Conservation (phyloP, 2,888 invertebrate genomes). For the Philaethria dido region DNA sequence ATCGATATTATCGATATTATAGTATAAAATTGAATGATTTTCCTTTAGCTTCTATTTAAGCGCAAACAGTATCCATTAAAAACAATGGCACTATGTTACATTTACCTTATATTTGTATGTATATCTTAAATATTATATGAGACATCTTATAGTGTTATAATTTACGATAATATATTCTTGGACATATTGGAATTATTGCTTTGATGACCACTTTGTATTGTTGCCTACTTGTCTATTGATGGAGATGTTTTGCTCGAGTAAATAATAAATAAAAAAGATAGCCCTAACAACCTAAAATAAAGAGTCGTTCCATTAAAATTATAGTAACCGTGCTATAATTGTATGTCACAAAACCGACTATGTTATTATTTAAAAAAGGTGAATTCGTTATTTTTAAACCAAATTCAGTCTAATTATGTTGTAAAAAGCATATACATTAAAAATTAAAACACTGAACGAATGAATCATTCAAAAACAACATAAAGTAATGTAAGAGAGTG, state of each 20-base stretch:
- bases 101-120: constrained; percentile 11
- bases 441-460: constrained; percentile 1
- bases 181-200: constrained; percentile 26
- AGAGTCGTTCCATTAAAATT: constrained; percentile 3
- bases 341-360: neutral
- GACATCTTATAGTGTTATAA: constrained; percentile 10
- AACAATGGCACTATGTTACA: constrained; percentile 14
- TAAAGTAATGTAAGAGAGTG: neutral
- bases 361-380: neutral
- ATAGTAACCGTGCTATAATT: neutral
- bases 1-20: constrained; percentile 1
- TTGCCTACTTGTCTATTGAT: constrained; percentile 5
- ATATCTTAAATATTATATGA: constrained; percentile 14
- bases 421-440: neutral
- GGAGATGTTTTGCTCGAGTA: neutral
- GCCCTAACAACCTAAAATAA: neutral
- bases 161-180: constrained; percentile 6
- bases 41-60: neutral
- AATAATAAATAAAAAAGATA: constrained; percentile 2
- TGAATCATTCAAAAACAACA: neutral
- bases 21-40: neutral
- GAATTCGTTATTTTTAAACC: neutral
- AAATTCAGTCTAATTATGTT: neutral
- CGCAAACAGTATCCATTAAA: constrained; percentile 19
- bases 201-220: constrained; percentile 13